Percentiles rank a stretch among this genome's conserved stretches.
These are phyloP conservation scores for Columba janthina DNA, from an alignment of 2,113 vertebrate species.

Conservation along the genomic window DNA sequence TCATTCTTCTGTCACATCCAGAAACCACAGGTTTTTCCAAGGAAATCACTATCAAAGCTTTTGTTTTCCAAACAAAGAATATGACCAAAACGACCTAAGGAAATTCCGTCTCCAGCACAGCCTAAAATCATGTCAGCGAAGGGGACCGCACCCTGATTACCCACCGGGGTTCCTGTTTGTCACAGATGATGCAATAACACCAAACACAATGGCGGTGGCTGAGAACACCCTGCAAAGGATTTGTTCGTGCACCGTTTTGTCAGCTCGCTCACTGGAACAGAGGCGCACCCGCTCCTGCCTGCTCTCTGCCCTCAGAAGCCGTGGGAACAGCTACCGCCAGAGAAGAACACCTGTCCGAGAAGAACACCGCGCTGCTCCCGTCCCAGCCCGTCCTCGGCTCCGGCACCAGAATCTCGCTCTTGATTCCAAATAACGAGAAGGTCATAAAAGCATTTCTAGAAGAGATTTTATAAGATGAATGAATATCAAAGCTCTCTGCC, in stretches of 20 bases:
- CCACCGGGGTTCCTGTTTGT: background rate
- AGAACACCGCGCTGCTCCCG: background rate
- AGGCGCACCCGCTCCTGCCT: background rate
- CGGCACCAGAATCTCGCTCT: background rate
- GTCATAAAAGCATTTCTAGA: background rate
- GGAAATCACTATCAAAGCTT: background rate
- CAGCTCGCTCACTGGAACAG: background rate
- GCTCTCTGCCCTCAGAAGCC: background rate
- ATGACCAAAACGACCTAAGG: accelerated
- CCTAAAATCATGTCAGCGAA: background rate
- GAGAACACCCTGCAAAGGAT: background rate
- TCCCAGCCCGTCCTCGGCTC: background rate
- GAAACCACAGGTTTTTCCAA: background rate
- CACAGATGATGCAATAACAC: background rate
- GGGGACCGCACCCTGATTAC: background rate
- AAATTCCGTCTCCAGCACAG: background rate
- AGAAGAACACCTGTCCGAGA: background rate
- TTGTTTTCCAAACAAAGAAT: background rate
- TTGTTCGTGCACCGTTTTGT: background rate
- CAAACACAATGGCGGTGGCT: background rate
- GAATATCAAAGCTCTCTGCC: background rate
- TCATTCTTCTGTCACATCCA: background rate
- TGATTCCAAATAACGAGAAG: background rate
- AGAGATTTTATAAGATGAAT: background rate
- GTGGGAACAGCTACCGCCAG: background rate